Evolutionary conservation across 2,797 vertebrate genomes (phyloP), one percentile per base, ranked within the genome.

Genomic region (Ispidina lecontei): DNA sequence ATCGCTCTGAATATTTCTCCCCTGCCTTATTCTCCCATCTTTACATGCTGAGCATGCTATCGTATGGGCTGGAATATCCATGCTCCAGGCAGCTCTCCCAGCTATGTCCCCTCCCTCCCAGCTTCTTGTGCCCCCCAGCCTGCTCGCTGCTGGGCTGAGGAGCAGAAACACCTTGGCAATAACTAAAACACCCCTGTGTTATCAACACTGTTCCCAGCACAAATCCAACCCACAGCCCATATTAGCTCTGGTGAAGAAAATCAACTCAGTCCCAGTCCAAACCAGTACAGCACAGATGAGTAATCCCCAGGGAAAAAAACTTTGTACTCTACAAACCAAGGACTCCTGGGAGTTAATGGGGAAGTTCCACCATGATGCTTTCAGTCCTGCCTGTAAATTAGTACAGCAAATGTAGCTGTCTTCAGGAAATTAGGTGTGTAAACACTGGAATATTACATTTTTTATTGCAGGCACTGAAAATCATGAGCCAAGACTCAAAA

Each of bases 381-480:
- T 71, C 62, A 39, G 31, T 58, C 17, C 52, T 65, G 44, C 52
- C 60, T 86, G 41, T 82, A 76, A 91, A 88, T 90, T 70, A 31
- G n/a, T 88, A 37, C 58, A 81, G 65, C 55, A 82, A 55, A 84
- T 73, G 60, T 93, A 84, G 54, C 29, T 69, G 59, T 76, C 83
- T 86, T 76, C 52, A 86, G 56, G 80, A 95, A 79, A 76, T 88
- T 44, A 86, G 60, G 23, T 91, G 51, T 90, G 64, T 88, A 73
- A 60, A 75, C 67, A 60, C 28, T 84, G 26, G 4, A 77, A 46
- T 87, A 22, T 37, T 74, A 0, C 25, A 20, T 65, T 86, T 83
- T 41, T 52, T 83, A 67, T 12, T 70, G 52, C 67, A 81, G 0
- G 43, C 41, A 39, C 31, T 70, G 73, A 63, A 87, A n/a, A 39